Conservation (phyloP, 1,140 invertebrate genomes). For the Bombus fervidus region DNA sequence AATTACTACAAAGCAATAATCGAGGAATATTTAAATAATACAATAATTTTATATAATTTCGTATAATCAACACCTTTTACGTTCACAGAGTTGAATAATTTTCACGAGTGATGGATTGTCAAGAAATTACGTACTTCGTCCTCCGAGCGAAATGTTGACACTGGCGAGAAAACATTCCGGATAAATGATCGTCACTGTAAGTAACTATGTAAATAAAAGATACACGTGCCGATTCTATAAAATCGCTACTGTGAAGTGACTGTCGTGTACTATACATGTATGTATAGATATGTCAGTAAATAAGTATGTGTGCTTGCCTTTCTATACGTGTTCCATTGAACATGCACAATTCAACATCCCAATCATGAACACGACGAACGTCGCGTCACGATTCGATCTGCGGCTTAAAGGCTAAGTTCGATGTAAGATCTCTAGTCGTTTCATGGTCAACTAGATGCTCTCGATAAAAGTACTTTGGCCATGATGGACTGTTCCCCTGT, state of each 20-base stretch:
- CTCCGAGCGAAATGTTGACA: neutral
- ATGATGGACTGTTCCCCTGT: neutral
- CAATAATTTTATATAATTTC: neutral
- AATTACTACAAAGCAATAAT: neutral
- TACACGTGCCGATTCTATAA: constrained; percentile 7
- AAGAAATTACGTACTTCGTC: neutral
- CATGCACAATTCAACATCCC: neutral
- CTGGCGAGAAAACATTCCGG: constrained; percentile 4
- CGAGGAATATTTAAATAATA: neutral
- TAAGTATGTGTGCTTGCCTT: neutral
- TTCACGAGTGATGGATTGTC: neutral
- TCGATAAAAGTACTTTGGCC: constrained; percentile 10
- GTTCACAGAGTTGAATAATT: too few species aligned
- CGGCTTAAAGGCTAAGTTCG: neutral
- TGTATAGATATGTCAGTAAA: too few species aligned
- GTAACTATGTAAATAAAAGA: constrained; percentile 8
- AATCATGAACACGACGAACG: too few species aligned
- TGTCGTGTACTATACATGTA: too few species aligned
- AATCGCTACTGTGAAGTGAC: neutral
- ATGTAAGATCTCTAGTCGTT: neutral
- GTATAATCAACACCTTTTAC: neutral
- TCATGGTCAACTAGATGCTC: neutral
- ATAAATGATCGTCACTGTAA: neutral
- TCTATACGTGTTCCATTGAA: neutral
- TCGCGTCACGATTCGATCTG: neutral